Evolutionary conservation across 2,888 invertebrate species (phyloP).

Genomic region (Platycnemis pennipes): DNA sequence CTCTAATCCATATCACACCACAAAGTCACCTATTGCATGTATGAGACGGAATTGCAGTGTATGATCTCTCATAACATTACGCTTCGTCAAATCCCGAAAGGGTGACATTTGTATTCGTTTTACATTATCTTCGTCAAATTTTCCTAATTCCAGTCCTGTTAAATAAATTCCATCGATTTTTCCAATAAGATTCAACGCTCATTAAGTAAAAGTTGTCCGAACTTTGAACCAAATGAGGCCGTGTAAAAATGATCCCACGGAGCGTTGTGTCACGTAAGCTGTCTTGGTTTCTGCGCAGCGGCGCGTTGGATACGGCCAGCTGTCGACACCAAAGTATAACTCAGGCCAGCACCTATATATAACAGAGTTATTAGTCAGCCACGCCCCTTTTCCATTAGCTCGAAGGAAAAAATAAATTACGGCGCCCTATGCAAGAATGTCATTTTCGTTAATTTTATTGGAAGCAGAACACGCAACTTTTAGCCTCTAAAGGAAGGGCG

Average conservation of each 20-base stretch:
- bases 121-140: too few species aligned
- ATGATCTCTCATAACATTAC: too few species aligned
- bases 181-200: too few species aligned
- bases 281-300: not conserved
- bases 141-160: too few species aligned
- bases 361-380: constrained; percentile 35
- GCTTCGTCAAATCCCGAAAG: too few species aligned
- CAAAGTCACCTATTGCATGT: too few species aligned
- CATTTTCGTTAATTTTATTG: constrained; percentile 3
- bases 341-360: constrained; percentile 35
- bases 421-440: not conserved
- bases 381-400: constrained; percentile 54
- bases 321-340: constrained; percentile 43
- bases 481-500: not conserved
- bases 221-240: not conserved
- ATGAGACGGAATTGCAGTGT: too few species aligned
- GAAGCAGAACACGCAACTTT: not conserved
- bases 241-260: not conserved
- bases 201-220: too few species aligned
- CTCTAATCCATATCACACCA: too few species aligned
- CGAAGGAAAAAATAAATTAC: not conserved
- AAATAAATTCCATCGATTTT: too few species aligned
- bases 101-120: too few species aligned
- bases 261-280: not conserved
- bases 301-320: not conserved